phyloP scores from a whole-genome alignment of 1,140 invertebrate species.

The Tachypleus tridentatus region DNA sequence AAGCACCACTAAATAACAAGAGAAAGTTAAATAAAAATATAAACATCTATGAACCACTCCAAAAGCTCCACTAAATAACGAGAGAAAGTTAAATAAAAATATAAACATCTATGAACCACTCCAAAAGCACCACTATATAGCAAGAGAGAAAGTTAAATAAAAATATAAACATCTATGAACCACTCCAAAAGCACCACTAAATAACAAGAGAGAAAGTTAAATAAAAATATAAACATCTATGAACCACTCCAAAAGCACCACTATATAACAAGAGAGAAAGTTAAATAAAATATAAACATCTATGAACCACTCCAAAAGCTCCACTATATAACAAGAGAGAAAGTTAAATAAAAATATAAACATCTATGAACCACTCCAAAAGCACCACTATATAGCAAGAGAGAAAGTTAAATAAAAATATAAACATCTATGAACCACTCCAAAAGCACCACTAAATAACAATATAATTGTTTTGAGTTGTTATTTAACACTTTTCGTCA shows the following conservation, averaged over 20 bases:
- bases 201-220: background rate
- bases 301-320: conserved; percentile 96
- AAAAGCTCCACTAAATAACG: conserved; percentile 63
- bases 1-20: conserved; percentile 55
- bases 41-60: conserved; percentile 91
- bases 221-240: conserved; percentile 51
- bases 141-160: background rate
- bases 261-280: conserved; percentile 1
- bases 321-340: conserved; percentile 40
- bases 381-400: conserved; percentile 48
- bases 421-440: too few species aligned
- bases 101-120: conserved; percentile 81
- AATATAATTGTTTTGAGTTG: too few species aligned
- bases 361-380: conserved; percentile 98
- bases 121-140: conserved; percentile 73
- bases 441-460: too few species aligned
- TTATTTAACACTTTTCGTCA: too few species aligned
- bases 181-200: conserved; percentile 85
- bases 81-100: background rate
- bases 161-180: conserved; percentile 68
- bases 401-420: background rate
- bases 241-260: conserved; percentile 97
- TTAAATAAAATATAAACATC: conserved; percentile 43
- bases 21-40: background rate
- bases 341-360: background rate